A percentile compares a stretch with the other conserved stretches of the same genome.
phyloP scores from a whole-genome alignment of 2,888 invertebrate genomes.

The Nomada lathburiana region DNA sequence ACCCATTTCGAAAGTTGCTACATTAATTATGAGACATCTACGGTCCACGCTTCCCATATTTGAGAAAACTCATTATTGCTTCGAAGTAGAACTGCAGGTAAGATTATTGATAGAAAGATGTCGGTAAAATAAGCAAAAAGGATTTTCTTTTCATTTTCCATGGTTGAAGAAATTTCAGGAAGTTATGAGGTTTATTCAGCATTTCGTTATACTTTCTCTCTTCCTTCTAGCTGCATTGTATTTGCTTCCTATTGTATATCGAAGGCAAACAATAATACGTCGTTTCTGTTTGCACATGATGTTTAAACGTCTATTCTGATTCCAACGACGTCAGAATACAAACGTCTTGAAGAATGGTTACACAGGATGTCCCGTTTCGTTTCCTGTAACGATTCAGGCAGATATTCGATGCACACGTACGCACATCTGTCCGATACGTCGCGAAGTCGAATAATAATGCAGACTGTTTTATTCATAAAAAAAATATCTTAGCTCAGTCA shows the following conservation, averaged over 20 bases:
- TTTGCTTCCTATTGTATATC: slow-evolving; percentile 5
- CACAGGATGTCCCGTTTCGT: not conserved
- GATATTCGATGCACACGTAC: not conserved
- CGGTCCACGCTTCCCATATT: no score
- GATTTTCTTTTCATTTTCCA: not conserved
- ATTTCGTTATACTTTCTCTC: not conserved
- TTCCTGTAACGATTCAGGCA: not conserved
- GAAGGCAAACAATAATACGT: slow-evolving; percentile 12
- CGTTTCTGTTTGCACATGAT: not conserved
- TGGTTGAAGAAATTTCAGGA: not conserved
- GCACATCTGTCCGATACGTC: not conserved
- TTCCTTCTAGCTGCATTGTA: not conserved
- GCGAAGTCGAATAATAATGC: not conserved
- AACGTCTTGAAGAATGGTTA: not conserved
- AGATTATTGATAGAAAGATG: no score
- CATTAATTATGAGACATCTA: not conserved
- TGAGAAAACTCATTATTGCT: not conserved
- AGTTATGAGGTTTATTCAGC: slow-evolving; percentile 2
- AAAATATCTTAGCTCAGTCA: no score
- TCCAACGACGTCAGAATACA: not conserved
- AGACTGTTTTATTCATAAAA: no score
- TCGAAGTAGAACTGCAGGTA: not conserved
- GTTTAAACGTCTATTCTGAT: slow-evolving; percentile 20
- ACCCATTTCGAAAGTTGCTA: not conserved
- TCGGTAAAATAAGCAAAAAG: not conserved